Base-by-base conservation (phyloP, 1,140 invertebrate species). In the Drosophila nasuta region DNA sequence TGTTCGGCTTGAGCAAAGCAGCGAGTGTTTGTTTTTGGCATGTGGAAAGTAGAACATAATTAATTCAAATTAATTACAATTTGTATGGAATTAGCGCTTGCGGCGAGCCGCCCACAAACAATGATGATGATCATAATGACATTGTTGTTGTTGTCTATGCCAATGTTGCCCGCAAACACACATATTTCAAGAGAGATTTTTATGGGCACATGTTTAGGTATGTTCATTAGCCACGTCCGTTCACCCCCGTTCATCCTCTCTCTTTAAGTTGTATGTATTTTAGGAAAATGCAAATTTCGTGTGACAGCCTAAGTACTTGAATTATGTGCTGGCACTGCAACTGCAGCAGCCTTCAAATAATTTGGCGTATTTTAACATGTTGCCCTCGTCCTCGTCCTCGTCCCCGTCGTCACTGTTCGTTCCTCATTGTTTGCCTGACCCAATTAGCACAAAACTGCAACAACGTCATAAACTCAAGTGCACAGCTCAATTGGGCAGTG, bases 31-130 rank as follows among this genome's bases (percentile, higher is more conserved):
- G 81, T 64, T 69, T 57, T 79, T 66, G 72, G 83, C 85, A 82
- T 82, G 82, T 79, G 72, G 77, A 78, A 87, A 83, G 85, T 81
- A 82, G 78, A 82, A 89, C 85, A 89, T 89, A 89, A 89, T 89
- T 89, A 89, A 89, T 89, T 89, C 86, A 89, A 89, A 89, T 89
- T 89, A 89, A 89, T 89, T 89, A 85, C 85, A 88, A 90, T 89
- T 89, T 89, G 86, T 89, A 81, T 89, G 85, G 75, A 81, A 89
- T 89, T 89, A 89, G 81, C 69, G 85, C 85, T 81, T 89, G 85
- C 58, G 85, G 85, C 85, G 79, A 78, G 70, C 52, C 63, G 25
- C 58, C 57, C 70, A 56, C 56, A 66, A 60, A 73, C 60, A 66
- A 60, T 66, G 15, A 43, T 63, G 43, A 48, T 58, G 15, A 63